Conservation (phyloP, 2,888 invertebrate genomes). For the Formica aserva region DNA sequence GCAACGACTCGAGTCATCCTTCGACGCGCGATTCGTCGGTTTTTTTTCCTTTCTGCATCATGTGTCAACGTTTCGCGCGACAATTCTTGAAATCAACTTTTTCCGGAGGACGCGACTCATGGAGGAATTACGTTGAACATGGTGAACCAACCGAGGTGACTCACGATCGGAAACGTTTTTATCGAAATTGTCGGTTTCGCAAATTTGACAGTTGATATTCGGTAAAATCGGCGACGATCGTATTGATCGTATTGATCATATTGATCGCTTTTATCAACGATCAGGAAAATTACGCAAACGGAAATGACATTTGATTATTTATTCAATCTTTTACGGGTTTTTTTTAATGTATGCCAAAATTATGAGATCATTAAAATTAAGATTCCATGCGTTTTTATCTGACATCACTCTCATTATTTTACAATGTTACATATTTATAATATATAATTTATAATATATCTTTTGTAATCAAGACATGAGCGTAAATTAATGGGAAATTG, state of each 20-base stretch:
- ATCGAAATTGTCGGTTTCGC: slow-evolving; percentile 37
- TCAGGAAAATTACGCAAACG: slow-evolving; percentile 56
- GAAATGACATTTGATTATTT: neutral
- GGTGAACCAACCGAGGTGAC: neutral
- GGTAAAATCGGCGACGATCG: neutral
- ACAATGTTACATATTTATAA: neutral
- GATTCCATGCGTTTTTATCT: neutral
- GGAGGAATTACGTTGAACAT: neutral
- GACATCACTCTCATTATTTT: neutral
- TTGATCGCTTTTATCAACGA: slow-evolving; percentile 56
- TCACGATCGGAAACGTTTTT: neutral
- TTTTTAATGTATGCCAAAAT: neutral
- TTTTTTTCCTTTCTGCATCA: neutral
- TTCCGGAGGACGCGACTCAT: neutral
- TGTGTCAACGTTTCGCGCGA: neutral
- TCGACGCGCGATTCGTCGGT: neutral
- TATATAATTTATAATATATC: neutral
- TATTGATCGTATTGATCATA: neutral
- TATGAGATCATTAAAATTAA: neutral
- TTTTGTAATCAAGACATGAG: neutral
- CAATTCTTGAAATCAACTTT: neutral
- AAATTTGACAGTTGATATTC: slow-evolving; percentile 53
- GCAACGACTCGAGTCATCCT: neutral
- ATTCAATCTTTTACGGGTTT: neutral
- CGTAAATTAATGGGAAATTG: neutral